Conservation (phyloP, 2,888 invertebrate genomes). For the Atrina japonica region DNA sequence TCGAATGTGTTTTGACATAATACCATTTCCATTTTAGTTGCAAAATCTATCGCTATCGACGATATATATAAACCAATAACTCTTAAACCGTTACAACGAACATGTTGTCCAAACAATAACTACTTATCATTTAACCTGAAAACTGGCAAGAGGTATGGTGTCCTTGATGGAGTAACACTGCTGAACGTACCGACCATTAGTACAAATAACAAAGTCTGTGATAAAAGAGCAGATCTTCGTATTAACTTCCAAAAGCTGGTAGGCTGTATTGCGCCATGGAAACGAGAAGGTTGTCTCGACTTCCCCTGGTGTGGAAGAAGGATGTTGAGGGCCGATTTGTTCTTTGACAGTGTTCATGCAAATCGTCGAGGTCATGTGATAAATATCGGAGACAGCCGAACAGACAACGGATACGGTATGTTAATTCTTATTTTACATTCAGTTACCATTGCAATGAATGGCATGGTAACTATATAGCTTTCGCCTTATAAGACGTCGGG, state of each 20-base stretch:
- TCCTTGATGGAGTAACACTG: not conserved
- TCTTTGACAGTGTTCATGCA: no score
- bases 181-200: not conserved
- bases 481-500: no score
- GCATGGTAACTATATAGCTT: no score
- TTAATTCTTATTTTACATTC: no score
- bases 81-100: no score
- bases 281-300: conserved; percentile 25
- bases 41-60: no score
- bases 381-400: conserved; percentile 44
- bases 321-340: no score
- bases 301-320: conserved; percentile 41
- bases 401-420: conserved; percentile 44
- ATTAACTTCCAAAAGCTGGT: conserved; percentile 10
- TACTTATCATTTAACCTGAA: not conserved
- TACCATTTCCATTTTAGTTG: no score
- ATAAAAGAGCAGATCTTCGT: not conserved
- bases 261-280: not conserved
- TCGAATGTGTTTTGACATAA: no score
- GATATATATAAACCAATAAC: no score
- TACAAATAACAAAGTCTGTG: not conserved
- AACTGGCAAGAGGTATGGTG: not conserved
- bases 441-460: no score
- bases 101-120: conserved; percentile 5
- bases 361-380: conserved; percentile 35